phyloP scores from a whole-genome alignment of 1,140 invertebrate species.

The Drosophila neocordata region DNA sequence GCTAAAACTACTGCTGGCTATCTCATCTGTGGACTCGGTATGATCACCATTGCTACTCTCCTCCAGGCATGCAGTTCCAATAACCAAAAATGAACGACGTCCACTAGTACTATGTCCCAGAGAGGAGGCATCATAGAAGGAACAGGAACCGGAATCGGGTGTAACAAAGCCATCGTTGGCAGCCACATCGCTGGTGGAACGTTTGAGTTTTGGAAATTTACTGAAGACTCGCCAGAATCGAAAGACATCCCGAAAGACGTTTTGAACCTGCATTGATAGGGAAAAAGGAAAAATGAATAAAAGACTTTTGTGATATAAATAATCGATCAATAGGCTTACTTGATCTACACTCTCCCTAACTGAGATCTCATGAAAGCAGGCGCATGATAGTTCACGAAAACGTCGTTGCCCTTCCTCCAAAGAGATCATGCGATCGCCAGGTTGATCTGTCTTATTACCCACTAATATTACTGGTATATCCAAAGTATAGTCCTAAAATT shows the following conservation, averaged over 20 bases:
- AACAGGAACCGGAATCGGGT: conserved; percentile 69
- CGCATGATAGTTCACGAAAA: conserved; percentile 90
- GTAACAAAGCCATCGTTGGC: conserved; percentile 57
- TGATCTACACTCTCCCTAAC: conserved; percentile 91
- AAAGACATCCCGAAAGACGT: conserved; percentile 87
- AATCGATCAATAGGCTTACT: too few species aligned
- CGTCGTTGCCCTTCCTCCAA: conserved; percentile 88
- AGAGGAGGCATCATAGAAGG: conserved; percentile 67
- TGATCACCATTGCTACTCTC: conserved; percentile 64
- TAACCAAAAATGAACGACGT: conserved; percentile 72
- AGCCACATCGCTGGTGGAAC: conserved; percentile 84
- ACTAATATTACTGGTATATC: conserved; percentile 90
- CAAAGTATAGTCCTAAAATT: conserved; percentile 84
- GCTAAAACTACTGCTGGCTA: conserved; percentile 63
- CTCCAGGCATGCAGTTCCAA: conserved; percentile 70
- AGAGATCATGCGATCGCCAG: conserved; percentile 90
- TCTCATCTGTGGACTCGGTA: conserved; percentile 74
- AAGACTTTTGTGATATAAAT: too few species aligned
- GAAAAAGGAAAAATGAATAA: background rate
- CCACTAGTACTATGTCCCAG: conserved; percentile 39
- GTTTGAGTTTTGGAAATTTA: conserved; percentile 86
- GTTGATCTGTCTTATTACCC: conserved; percentile 91
- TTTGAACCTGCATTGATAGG: conserved; percentile 85
- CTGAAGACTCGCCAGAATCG: conserved; percentile 87
- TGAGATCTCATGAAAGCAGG: conserved; percentile 92